These are phyloP conservation scores for Scophthalmus maximus DNA, from an alignment of 2,113 vertebrate genomes.

Conservation along the genomic window DNA sequence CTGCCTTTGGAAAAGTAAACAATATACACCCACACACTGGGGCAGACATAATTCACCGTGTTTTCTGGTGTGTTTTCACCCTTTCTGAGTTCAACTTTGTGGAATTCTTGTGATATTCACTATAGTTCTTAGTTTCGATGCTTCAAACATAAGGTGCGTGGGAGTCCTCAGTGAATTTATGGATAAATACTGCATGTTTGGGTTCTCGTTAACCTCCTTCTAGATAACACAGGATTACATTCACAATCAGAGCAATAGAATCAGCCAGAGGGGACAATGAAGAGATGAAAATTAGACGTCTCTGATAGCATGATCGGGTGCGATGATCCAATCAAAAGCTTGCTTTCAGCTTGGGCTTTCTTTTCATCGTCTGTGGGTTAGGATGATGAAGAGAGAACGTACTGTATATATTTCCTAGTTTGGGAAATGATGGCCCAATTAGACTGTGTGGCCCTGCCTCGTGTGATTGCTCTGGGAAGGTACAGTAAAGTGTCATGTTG, in stretches of 20 bases:
- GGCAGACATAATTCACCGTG: background rate
- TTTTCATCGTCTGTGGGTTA: background rate
- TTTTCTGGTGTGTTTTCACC: background rate
- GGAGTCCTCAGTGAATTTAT: background rate
- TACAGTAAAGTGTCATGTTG: slow-evolving; percentile 14
- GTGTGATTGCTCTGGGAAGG: background rate
- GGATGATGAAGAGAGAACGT: background rate
- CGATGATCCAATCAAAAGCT: background rate
- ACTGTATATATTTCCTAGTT: background rate
- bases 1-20: slow-evolving; percentile 15
- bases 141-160: no score
- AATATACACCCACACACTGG: no score
- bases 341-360: background rate
- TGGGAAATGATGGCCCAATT: background rate
- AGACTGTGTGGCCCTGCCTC: background rate
- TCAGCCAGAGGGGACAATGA: slow-evolving; percentile 11
- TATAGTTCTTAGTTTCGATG: no score
- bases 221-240: slow-evolving; percentile 7
- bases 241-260: background rate
- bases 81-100: no score
- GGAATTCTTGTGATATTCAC: no score
- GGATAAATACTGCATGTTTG: background rate
- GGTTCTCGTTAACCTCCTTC: background rate
- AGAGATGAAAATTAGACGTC: background rate
- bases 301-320: background rate